Base-by-base conservation (phyloP, 2,113 vertebrate species). In the Planiliza haematocheilus region DNA sequence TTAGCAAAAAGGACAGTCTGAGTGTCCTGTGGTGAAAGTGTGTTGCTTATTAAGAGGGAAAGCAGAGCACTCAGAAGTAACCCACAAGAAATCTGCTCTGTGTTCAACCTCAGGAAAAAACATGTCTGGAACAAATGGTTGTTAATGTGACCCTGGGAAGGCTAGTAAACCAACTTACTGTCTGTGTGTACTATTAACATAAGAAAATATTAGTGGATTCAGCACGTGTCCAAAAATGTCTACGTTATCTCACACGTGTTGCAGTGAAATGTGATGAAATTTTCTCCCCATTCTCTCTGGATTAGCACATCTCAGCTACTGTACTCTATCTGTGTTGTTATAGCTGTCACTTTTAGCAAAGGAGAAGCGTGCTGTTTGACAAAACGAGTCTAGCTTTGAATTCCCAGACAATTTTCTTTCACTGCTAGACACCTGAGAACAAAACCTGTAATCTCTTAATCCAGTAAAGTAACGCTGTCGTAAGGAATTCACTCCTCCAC, bases 21-120 rank as follows among this genome's bases (percentile, higher is more conserved):
- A 79, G 77, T 64, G 57, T 88, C 91, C 88, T 76, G 82, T 21
- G 21, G 86, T 77, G 84, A 86, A 77, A 81, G 84, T 85, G 77
- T 92, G 90, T 77, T 82, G 79, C 83, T 91, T 79, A 85, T 93
- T 91, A 88, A 68, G 69, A 85, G 56, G 58, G 61, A 81, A 69
- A 75, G 62, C 60, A 43, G 38, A 76, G 61, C 78, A 65, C 74
- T 53, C 73, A 60, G 69, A 14, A 77, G 66, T 60, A 65, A 70
- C 59, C 37, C 70, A 63, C 55, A 77, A 46, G 30, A 77, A 69
- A 68, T 73, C 30, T 67, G 52, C 8, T 72, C 10, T 17, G 60
- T 61, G 68, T 62, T 34, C 37, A 53, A 38, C 63, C 60, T 9
- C 51, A 48, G n/a, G 46, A 62, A 70, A 39, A 72, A 77, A 65